These are phyloP conservation scores for Macropus fuliginosus DNA, from an alignment of 2,797 vertebrate genomes.

Conservation along the genomic window DNA sequence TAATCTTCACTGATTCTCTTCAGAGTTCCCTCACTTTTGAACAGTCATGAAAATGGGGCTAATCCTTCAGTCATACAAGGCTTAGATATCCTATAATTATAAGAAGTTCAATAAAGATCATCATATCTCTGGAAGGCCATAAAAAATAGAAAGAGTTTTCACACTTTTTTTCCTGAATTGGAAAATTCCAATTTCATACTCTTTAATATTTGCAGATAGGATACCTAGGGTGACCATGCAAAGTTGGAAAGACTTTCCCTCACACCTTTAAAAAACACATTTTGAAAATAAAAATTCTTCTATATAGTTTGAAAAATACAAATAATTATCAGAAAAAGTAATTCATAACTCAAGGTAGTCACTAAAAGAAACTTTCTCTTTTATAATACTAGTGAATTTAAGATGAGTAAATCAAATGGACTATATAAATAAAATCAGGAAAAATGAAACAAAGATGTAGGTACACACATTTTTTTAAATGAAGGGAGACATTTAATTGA, in stretches of 20 bases:
- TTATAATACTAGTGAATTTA: neutral
- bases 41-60: neutral
- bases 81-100: neutral
- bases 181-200: neutral
- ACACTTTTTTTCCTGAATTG: neutral
- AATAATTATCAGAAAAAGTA: neutral
- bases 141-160: neutral
- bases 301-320: neutral
- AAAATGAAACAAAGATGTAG: neutral
- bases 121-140: neutral
- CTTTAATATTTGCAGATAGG: neutral
- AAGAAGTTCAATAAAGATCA: neutral
- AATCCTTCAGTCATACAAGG: neutral
- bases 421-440: neutral
- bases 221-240: neutral
- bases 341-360: neutral
- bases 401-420: neutral
- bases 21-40: neutral
- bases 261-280: neutral
- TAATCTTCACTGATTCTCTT: neutral
- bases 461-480: neutral
- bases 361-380: neutral
- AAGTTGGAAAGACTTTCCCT: neutral
- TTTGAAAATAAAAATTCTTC: neutral
- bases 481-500: neutral